Base-by-base conservation (phyloP, 2,113 vertebrate species). In the Vulpes lagopus region DNA sequence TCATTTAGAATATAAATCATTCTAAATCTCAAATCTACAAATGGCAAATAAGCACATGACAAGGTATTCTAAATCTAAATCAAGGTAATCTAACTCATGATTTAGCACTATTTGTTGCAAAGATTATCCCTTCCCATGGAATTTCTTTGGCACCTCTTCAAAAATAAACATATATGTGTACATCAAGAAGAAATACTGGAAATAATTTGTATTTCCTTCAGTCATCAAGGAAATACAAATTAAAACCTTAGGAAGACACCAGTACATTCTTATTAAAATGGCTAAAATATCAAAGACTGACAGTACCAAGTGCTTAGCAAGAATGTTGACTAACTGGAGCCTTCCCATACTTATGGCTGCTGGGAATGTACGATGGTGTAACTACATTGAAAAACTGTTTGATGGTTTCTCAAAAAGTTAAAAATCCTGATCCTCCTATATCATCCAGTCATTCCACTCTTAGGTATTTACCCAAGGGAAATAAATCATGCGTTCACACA, bases 101-200 rank as follows among this genome's bases (percentile, higher is more conserved):
- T 80, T 23, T 32, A 94, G n/a, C 30, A 86, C 17, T 64, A n/a
- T 57, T 64, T 60, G 5, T 92, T 92, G 11, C 78, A 90, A 97
- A 78, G n/a, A 65, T 92, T 65, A 65, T 2, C n/a, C 43, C 23
- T 76, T 76, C 35, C 4, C 30, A 35, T 2, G 17, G 23, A 84
- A 85, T 80, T 89, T 84, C 30, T 71, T 85, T 92, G 57, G 35
- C 2, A 25, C 8, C 11, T 94, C 73, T 80, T 88, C 62, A 94
- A 87, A 94, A 91, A 51, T 83, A 78, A 91, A 62, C 11, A 69
- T 23, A 59, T 76, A 49, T 19, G 27, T 73, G 11, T 55, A 7
- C 4, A 80, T 93, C n/a, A 93, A 67, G 69, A 19, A 88, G 38
- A 97, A 96, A 93, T 43, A 43, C 43, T 43, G 43, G 43, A 43